A percentile compares a stretch with the other conserved stretches of the same genome.
These are phyloP conservation scores for Zele albiditarsus DNA, from an alignment of 2,888 invertebrate species.

Conservation along the genomic window DNA sequence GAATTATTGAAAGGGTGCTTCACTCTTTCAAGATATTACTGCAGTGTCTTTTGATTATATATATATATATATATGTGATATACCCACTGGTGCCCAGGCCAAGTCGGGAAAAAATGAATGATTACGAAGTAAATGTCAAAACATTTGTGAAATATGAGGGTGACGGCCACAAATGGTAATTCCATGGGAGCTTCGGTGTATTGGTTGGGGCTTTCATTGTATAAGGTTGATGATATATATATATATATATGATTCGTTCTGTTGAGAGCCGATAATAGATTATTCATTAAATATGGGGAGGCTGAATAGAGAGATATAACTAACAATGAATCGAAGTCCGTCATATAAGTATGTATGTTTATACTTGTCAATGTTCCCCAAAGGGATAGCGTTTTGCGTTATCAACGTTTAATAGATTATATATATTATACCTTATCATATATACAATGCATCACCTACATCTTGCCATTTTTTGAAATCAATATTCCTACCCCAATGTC, in stretches of 20 bases:
- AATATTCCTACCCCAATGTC: not conserved
- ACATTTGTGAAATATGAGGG: constrained; percentile 70
- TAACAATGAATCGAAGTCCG: constrained; percentile 66
- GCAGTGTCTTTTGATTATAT: too few relatives aligned
- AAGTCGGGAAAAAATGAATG: too few relatives aligned
- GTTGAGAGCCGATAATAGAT: constrained; percentile 71
- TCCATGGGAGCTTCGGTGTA: constrained; percentile 46
- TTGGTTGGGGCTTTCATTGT: too few relatives aligned
- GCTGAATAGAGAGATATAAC: constrained; percentile 65
- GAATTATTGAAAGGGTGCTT: too few relatives aligned
- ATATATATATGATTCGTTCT: constrained; percentile 62
- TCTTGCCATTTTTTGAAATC: constrained; percentile 29
- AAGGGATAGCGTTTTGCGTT: constrained; percentile 63
- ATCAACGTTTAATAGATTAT: constrained; percentile 51
- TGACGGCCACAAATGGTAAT: constrained; percentile 29
- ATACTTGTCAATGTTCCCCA: constrained; percentile 53
- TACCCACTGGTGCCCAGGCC: too few relatives aligned
- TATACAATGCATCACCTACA: not conserved
- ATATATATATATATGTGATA: too few relatives aligned
- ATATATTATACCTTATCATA: not conserved
- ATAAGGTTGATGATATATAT: too few relatives aligned
- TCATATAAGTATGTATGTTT: not conserved
- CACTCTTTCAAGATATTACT: too few relatives aligned
- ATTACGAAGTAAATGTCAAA: constrained; percentile 67
- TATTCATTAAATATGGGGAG: constrained; percentile 68